Percentiles rank a stretch among this genome's conserved stretches.
These are phyloP conservation scores for Stegastes partitus DNA, from an alignment of 2,113 vertebrate genomes.

Conservation along the genomic window DNA sequence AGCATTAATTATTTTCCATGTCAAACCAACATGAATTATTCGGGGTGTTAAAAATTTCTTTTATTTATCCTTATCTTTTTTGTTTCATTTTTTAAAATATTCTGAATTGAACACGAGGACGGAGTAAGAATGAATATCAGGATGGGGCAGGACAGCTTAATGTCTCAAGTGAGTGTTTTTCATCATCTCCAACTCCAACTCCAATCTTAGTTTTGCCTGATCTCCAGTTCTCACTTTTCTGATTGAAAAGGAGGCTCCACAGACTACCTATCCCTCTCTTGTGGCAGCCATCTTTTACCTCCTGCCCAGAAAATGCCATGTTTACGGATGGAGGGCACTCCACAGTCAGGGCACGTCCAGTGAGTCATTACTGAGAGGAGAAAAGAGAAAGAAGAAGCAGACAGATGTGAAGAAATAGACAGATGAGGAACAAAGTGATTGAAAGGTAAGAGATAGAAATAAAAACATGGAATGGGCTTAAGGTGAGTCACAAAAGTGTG, in stretches of 20 bases:
- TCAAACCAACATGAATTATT: slow-evolving; percentile 10
- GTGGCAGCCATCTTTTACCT: slow-evolving; percentile 39
- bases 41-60: not conserved
- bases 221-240: slow-evolving; percentile 47
- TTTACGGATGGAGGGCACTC: slow-evolving; percentile 64
- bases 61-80: not conserved
- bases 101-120: not conserved
- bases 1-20: slow-evolving; percentile 3
- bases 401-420: slow-evolving; percentile 56
- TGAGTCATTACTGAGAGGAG: slow-evolving; percentile 54
- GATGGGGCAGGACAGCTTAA: not conserved
- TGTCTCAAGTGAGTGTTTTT: slow-evolving; percentile 43
- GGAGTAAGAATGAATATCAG: not conserved
- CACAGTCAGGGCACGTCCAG: slow-evolving; percentile 59
- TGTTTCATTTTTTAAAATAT: not conserved
- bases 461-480: slow-evolving; percentile 31
- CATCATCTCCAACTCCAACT: slow-evolving; percentile 7
- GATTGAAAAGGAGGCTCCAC: slow-evolving; percentile 51
- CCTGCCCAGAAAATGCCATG: slow-evolving; percentile 58
- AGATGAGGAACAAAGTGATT: slow-evolving; percentile 49
- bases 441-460: slow-evolving; percentile 56
- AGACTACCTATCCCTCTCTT: slow-evolving; percentile 21
- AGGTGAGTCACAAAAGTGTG: slow-evolving; percentile 21
- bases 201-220: slow-evolving; percentile 12
- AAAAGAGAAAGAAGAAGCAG: slow-evolving; percentile 29